Percentiles rank a stretch among this genome's conserved stretches.
phyloP scores from a whole-genome alignment of 2,113 vertebrate genomes.

The Hassar affinis region DNA sequence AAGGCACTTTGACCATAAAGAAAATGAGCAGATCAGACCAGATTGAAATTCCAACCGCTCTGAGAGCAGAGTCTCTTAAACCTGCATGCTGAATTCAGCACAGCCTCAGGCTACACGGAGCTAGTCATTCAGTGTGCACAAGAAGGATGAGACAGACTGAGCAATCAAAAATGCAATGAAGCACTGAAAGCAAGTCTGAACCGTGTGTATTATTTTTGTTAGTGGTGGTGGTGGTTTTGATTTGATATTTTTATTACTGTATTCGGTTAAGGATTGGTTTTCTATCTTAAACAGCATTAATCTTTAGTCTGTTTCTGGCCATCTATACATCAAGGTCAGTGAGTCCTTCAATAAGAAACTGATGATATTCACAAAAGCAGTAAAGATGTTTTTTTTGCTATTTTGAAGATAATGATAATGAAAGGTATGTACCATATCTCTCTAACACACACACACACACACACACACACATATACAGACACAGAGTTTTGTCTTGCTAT shows the following conservation, averaged over 20 bases:
- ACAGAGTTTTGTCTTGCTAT: no score
- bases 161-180: conserved; percentile 1
- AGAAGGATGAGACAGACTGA: neutral
- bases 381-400: neutral
- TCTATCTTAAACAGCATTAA: no score
- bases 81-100: neutral
- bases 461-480: neutral
- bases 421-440: neutral
- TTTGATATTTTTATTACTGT: neutral
- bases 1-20: conserved; percentile 30
- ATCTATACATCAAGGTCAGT: neutral
- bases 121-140: neutral
- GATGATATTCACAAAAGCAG: neutral
- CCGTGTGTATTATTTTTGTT: neutral
- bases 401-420: neutral
- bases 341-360: neutral
- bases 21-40: neutral
- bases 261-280: neutral
- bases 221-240: neutral
- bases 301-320: neutral
- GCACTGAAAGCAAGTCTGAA: neutral
- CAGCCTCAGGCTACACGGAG: neutral
- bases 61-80: neutral
- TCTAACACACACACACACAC: no score
- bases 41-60: neutral